Base-by-base conservation (phyloP, 2,888 invertebrate species). In the Autographa gamma region DNA sequence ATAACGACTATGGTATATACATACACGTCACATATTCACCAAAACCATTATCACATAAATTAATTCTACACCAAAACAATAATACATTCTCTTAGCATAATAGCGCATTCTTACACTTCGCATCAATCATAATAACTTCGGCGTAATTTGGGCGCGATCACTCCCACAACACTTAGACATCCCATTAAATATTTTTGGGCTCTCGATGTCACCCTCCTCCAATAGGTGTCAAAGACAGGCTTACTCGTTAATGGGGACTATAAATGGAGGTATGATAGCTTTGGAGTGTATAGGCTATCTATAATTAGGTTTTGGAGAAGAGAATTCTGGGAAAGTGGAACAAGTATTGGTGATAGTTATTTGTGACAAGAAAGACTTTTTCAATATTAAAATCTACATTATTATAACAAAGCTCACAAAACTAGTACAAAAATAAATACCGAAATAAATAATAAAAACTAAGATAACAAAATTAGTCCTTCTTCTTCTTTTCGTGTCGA, bases 221-320 rank as follows among this genome's bases (percentile, higher is more conserved):
- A 43, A 60, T 52, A 62, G 74, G 69, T 71, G 82, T 82, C 81
- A 81, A 70, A 73, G 63, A 60, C 82, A 81, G 72, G 8, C 58
- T 71, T 62, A 58, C 80, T 82, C 71, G 79, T 79, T 79, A 79
- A 18, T 34, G 19, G 25, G 60, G 67, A 77, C 67, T 58, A 64
- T 34, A 31, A 16, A 25, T 60, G 18, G 62, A 41, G 48, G 8
- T 56, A 25, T 13, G 54, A 56, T 56, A 25, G 25, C 19, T 25
- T 56, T 19, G 25, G 19, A 54, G 19, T n/a, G 2, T 7, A 16
- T 43, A 43, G 43, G 14, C 43, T 43, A 43, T 16, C 43, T 43
- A 2, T 43, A 43, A 16, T 43, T 43, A 43, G 14, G 16, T 16
- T n/a, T 14, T 14, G 9, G 9, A 13, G 9, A 14, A 1, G 9